Percentiles rank a stretch among this genome's conserved stretches.
Evolutionary conservation across 2,797 vertebrate genomes (phyloP).

Genomic region (Rhinoraja longicauda): DNA sequence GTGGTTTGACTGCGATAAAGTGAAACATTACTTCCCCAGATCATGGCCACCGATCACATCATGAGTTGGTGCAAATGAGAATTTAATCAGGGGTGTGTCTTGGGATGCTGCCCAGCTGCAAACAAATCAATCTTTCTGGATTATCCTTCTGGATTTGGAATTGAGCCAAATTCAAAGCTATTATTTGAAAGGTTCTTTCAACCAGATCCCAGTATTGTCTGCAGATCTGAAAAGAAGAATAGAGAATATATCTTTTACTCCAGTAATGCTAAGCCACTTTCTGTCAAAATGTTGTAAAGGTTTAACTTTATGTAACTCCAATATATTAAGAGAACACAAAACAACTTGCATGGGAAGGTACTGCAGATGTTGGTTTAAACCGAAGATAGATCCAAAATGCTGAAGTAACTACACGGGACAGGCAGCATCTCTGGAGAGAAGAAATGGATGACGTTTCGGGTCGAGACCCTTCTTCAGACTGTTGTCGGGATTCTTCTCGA

Average conservation of each 20-base stretch:
- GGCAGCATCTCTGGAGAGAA: too few relatives aligned
- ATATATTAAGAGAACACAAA: background rate
- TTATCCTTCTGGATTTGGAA: background rate
- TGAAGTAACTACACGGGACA: too few relatives aligned
- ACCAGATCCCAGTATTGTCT: background rate
- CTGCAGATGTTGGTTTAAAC: too few relatives aligned
- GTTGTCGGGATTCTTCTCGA: too few relatives aligned
- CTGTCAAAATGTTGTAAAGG: background rate
- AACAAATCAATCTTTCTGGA: background rate
- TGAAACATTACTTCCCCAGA: background rate
- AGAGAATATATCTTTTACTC: background rate
- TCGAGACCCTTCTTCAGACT: too few relatives aligned
- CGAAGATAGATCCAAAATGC: too few relatives aligned
- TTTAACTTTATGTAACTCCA: background rate
- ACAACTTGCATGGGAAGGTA: background rate
- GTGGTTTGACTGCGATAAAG: background rate
- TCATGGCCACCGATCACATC: background rate
- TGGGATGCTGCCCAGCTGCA: background rate
- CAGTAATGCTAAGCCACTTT: background rate
- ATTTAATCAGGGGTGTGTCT: background rate
- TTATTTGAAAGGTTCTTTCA: background rate
- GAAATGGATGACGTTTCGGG: too few relatives aligned
- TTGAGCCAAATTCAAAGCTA: background rate
- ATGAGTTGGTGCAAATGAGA: background rate
- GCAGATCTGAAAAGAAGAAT: background rate